A percentile compares a stretch with the other conserved stretches of the same genome.
Evolutionary conservation across 2,797 vertebrate species (phyloP).

Genomic region (Tragelaphus oryx): DNA sequence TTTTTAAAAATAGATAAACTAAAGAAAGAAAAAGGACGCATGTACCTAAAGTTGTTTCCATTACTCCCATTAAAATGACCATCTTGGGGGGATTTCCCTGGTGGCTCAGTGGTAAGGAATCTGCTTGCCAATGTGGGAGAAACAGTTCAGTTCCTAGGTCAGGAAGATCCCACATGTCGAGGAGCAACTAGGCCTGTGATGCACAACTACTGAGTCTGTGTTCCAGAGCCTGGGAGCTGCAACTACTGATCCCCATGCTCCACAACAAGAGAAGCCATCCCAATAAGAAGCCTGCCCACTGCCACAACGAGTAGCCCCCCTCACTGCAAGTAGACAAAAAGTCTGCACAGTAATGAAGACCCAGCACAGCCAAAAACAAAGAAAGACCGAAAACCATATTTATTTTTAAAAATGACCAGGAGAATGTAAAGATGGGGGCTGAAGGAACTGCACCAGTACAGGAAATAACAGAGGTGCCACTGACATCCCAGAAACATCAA

Average conservation of each 20-base stretch:
- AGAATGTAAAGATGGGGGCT: neutral
- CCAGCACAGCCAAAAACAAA: neutral
- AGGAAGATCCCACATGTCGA: neutral
- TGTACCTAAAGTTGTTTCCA: neutral
- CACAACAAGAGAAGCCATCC: neutral
- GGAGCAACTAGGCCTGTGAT: neutral
- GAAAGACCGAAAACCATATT: neutral
- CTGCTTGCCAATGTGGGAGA: neutral
- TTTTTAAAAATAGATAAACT: neutral
- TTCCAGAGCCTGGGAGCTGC: neutral
- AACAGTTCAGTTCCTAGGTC: neutral
- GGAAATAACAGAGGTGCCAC: neutral
- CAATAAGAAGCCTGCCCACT: rapidly evolving
- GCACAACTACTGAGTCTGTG: neutral
- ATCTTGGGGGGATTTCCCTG: neutral
- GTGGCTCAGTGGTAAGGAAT: neutral
- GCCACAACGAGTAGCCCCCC: neutral
- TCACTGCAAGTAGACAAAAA: neutral
- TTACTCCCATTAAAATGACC: neutral
- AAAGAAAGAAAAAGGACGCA: neutral
- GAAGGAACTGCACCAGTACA: neutral
- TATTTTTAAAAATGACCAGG: neutral
- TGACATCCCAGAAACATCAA: neutral
- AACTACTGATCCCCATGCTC: neutral
- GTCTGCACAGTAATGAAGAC: neutral